Evolutionary conservation across 2,797 vertebrate genomes (phyloP).

Genomic region (Buphagus erythrorhynchus): DNA sequence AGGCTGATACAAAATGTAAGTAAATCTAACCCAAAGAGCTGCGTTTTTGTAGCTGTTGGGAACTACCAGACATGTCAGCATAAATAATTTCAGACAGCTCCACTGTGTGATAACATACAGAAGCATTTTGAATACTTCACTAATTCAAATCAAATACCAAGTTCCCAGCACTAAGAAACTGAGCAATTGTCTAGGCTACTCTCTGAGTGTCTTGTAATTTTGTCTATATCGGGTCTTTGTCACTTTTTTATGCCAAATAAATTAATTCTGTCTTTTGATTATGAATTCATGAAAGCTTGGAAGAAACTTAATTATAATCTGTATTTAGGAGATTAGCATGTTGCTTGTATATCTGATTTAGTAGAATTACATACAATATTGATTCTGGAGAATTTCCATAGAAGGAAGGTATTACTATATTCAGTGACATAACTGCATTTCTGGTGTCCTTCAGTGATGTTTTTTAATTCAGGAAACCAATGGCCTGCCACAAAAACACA

Average conservation of each 20-base stretch:
- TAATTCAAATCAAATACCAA: constrained; percentile 1
- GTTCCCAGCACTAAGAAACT: neutral
- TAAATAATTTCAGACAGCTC: neutral
- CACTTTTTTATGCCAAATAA: neutral
- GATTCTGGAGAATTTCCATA: neutral
- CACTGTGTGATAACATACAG: neutral
- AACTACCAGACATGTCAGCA: neutral
- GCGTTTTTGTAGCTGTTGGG: neutral
- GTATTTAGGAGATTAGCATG: neutral
- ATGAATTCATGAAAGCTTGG: neutral
- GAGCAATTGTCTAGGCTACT: neutral
- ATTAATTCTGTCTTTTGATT: constrained; percentile 7
- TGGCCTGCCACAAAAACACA: neutral
- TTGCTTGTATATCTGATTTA: neutral
- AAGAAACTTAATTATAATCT: constrained; percentile 5
- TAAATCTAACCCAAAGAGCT: neutral
- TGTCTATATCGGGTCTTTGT: neutral
- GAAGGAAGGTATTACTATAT: neutral
- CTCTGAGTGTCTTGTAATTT: neutral
- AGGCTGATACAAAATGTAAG: neutral
- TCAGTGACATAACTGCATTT: neutral
- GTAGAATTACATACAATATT: neutral
- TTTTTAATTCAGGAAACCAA: neutral
- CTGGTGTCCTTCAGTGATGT: neutral
- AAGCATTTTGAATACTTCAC: neutral